phyloP scores from a whole-genome alignment of 2,888 invertebrate species.

The Phragmatobia fuliginosa region DNA sequence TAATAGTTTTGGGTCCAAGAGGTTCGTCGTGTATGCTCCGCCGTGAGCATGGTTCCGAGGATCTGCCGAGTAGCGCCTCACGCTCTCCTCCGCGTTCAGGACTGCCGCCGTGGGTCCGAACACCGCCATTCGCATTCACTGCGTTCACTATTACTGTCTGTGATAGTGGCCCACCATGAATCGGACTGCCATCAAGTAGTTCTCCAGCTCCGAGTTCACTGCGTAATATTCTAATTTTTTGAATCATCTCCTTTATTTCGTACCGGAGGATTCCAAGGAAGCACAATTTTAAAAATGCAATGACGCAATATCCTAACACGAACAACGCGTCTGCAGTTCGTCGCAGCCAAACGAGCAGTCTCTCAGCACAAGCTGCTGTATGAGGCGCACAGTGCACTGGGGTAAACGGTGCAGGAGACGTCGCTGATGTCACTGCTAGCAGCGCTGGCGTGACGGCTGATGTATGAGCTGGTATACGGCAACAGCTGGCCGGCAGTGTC shows the following conservation, averaged over 20 bases:
- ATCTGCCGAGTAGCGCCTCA: constrained; percentile 85
- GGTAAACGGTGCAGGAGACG: constrained; percentile 72
- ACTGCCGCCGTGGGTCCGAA: constrained; percentile 85
- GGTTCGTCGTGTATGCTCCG: constrained; percentile 79
- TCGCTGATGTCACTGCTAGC: constrained; percentile 70
- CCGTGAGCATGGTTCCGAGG: constrained; percentile 80
- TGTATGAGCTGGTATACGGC: constrained; percentile 77
- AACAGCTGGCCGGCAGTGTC: constrained; percentile 79
- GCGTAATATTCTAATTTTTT: constrained; percentile 93
- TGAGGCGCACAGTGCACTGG: constrained; percentile 81
- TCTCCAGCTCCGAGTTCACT: constrained; percentile 88
- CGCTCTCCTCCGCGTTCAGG: constrained; percentile 86
- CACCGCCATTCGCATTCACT: constrained; percentile 86
- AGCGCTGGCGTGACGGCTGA: constrained; percentile 84
- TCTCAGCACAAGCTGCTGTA: constrained; percentile 90
- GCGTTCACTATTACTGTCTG: constrained; percentile 84
- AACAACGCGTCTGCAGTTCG: constrained; percentile 93
- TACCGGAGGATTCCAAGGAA: constrained; percentile 95
- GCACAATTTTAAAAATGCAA: constrained; percentile 95
- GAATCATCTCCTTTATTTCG: constrained; percentile 96
- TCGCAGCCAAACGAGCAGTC: constrained; percentile 91
- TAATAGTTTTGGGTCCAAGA: constrained; percentile 88
- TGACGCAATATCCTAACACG: constrained; percentile 94
- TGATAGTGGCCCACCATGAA: constrained; percentile 81
- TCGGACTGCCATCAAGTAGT: constrained; percentile 77